These are phyloP conservation scores for Microcebus lehilahytsara DNA, from an alignment of 2,113 vertebrate genomes.

Conservation along the genomic window DNA sequence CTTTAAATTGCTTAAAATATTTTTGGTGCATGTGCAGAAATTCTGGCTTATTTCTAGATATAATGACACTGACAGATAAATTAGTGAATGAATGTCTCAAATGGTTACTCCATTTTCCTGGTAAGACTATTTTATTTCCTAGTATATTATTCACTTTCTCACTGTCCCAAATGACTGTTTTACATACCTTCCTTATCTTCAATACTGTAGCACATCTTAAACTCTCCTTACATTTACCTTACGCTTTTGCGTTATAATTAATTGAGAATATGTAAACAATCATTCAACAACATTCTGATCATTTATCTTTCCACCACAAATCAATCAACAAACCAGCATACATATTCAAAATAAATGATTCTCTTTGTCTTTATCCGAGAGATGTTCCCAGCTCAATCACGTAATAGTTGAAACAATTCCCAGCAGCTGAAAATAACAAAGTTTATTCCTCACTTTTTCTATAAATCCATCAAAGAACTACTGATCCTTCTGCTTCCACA, in stretches of 20 bases:
- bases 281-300: neutral
- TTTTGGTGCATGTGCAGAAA: neutral
- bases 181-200: neutral
- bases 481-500: too few species aligned
- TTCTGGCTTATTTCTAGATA: neutral
- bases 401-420: neutral
- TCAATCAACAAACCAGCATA: neutral
- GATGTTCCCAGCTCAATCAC: too few species aligned
- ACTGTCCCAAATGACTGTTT: neutral
- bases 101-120: neutral
- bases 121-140: neutral
- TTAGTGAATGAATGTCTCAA: neutral
- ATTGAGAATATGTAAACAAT: neutral
- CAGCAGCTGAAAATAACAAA: neutral
- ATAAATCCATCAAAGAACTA: neutral
- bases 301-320: neutral
- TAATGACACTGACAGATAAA: neutral
- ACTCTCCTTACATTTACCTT: neutral
- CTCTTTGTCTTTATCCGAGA: neutral
- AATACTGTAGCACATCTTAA: neutral
- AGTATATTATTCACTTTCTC: neutral
- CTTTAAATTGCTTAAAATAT: neutral
- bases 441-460: neutral
- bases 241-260: neutral
- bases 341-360: neutral